Evolutionary conservation across 2,113 vertebrate genomes (phyloP), one percentile per base, ranked within the genome.

Genomic region (Trogon surrucura): DNA sequence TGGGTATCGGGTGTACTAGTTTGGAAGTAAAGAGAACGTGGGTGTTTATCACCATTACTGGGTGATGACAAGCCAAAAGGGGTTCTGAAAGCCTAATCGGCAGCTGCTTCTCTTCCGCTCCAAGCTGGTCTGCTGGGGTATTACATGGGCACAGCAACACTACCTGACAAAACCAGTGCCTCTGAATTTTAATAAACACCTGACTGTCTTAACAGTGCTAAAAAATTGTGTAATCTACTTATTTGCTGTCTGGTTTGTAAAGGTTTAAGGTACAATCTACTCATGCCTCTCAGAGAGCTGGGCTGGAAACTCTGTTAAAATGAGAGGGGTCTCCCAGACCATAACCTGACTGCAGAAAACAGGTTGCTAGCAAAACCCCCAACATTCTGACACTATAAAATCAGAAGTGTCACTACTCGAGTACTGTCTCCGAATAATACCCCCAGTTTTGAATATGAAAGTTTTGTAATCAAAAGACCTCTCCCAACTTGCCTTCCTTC

Each of bases 11-110:
- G 27, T 45, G 22, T 29, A n/a, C 51, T 36, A 3, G 3, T 27
- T 62, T 80, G 91, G 72, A 60, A 60, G 51, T 48, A 74, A 67
- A 61, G 80, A 51, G 71, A 32, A 54, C 0, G 2, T 47, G 74
- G 53, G 69, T 81, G 86, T 81, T 97, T 25, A 30, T 48, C 8
- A 2, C 29, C 38, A 10, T 86, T 75, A 84, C 26, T 87, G 71
- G 57, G 64, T 67, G 69, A 64, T 83, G 75, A 64, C 71, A 88
- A 95, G 47, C 64, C 75, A 92, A 94, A 88, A 88, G 30, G 60
- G 19, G 38, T 44, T 67, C 88, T 81, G 83, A 86, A 89, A 93
- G 19, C 48, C 89, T 56, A 15, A 89, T 26, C 38, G 89, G 65
- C 51, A 87, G 48, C 80, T 93, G 87, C 61, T 93, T 62, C 77